Evolutionary conservation across 2,113 vertebrate genomes (phyloP), one percentile per base, ranked within the genome.

Genomic region (Peromyscus maniculatus): DNA sequence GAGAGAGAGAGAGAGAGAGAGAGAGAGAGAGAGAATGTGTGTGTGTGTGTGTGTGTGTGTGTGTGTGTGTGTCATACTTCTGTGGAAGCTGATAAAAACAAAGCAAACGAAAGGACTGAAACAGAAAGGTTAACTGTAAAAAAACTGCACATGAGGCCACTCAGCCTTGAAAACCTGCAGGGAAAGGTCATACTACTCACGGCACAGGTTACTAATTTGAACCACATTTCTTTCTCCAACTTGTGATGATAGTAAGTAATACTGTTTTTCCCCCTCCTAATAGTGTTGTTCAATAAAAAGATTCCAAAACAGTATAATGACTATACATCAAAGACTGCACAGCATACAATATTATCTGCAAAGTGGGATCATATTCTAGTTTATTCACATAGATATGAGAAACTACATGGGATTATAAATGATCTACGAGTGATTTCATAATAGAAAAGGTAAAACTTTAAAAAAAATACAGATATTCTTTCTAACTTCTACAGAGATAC

Each of bases 161-260:
- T 91, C 36, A 59, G 39, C 5, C 62, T 75, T 84, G 89, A 91
- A 92, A 88, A 91, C 26, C 9, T 71, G 1, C 19, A 66, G 0
- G 3, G 64, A 64, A 89, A 95, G 26, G 36, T 55, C 72, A 72
- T 1, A n/a, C 13, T 75, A 28, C 39, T 69, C 55, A 74, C 21
- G 55, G 39, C 33, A 94, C 13, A 79, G 0, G 55, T 83, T 62
- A 72, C 49, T 64, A 46, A 88, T 83, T 78, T 90, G 75, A 95
- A 52, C 43, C 3, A 55, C 33, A 91, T 83, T 95, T 43, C 89
- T 78, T 89, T 97, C 36, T 87, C 55, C 59, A 88, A 49, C 52
- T 92, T 92, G 59, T 91, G 22, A 92, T n/a, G 92, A 39, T 86
- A 77, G 55, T 77, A 95, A 39, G 46, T 21, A 94, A 89, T 46